Evolutionary conservation across 2,888 invertebrate genomes (phyloP).

Genomic region (Netelia fuscicornis): DNA sequence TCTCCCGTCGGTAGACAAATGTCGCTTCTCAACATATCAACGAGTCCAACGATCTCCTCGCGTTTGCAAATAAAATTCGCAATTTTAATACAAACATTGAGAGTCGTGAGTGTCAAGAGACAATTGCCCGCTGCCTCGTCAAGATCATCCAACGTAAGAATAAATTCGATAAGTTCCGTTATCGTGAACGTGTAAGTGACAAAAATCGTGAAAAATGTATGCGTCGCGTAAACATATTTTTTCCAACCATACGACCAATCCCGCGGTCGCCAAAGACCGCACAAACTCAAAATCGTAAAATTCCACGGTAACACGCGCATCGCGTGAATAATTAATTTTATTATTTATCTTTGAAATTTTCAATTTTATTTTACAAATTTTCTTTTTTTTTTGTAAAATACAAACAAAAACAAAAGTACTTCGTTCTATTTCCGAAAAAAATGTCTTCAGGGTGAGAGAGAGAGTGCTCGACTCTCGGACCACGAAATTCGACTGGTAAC

Average conservation of each 20-base stretch:
- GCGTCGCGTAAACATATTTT: conserved; percentile 48
- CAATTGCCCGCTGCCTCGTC: conserved; percentile 39
- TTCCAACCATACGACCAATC: conserved; percentile 56
- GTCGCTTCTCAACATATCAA: conserved; percentile 30
- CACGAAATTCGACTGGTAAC: neutral
- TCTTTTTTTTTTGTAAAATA: neutral
- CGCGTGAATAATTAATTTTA: neutral
- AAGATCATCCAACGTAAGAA: conserved; percentile 14
- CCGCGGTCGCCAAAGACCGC: conserved; percentile 51
- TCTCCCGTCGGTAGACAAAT: conserved; percentile 37
- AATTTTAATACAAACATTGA: conserved; percentile 54
- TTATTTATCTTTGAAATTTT: neutral
- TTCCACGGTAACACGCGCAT: conserved; percentile 48
- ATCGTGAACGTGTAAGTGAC: conserved; percentile 27
- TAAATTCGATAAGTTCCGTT: conserved; percentile 41
- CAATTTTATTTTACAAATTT: neutral
- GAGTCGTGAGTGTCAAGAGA: conserved; percentile 47
- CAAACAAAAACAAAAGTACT: neutral
- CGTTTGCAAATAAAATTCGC: conserved; percentile 39
- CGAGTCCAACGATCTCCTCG: conserved; percentile 32
- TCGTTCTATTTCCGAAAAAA: neutral
- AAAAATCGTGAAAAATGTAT: conserved; percentile 42
- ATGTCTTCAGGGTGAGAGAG: neutral
- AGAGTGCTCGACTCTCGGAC: neutral
- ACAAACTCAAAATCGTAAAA: conserved; percentile 38